Evolutionary conservation across 2,888 invertebrate genomes (phyloP), one percentile per base, ranked within the genome.

Genomic region (Anagyrus pseudococci): DNA sequence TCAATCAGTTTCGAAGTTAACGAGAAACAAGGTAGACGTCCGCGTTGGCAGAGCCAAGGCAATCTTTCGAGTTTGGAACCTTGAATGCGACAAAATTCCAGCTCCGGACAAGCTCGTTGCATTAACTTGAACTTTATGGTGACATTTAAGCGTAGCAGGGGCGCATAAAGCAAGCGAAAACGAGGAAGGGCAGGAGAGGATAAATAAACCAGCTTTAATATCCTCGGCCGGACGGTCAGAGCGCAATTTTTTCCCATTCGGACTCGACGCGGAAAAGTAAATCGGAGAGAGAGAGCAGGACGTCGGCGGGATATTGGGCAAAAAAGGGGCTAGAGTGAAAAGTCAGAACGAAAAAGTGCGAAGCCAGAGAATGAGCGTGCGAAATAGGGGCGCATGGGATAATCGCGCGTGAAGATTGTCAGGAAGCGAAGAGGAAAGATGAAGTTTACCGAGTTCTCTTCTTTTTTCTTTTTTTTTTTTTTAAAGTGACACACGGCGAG

Each of bases 141-240:
- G 60, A 59, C 53, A 50, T 56, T 64, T 57, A 54, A 64, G 26
- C 64, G 57, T 37, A 56, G 52, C 58, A 58, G 6, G 29, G 13
- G 26, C 20, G n/a, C n/a, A 47, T 52, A 52, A 57, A 52, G 43
- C 48, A 48, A 33, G 6, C 53, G 37, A 44, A 59, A 29, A 29
- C 6, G 60, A 48, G 55, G 57, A 58, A 57, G 58, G 46, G 7
- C n/a, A 33, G 53, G 54, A 41, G 48, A 37, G 58, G 56, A 60
- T 41, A n/a, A n/a, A 57, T 49, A 58, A 70, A 68, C 59, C 46
- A 65, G 54, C 44, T 67, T 64, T 59, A 68, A 68, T 67, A 69
- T 29, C 55, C 49, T 40, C n/a, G 10, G 17, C 41, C 55, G 53
- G 58, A 64, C 44, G 68, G 70, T 66, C 69, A 66, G 68, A 10